Percentiles rank a stretch among this genome's conserved stretches.
Conservation (phyloP, 2,113 vertebrate genomes). For the Heliornis fulica region DNA sequence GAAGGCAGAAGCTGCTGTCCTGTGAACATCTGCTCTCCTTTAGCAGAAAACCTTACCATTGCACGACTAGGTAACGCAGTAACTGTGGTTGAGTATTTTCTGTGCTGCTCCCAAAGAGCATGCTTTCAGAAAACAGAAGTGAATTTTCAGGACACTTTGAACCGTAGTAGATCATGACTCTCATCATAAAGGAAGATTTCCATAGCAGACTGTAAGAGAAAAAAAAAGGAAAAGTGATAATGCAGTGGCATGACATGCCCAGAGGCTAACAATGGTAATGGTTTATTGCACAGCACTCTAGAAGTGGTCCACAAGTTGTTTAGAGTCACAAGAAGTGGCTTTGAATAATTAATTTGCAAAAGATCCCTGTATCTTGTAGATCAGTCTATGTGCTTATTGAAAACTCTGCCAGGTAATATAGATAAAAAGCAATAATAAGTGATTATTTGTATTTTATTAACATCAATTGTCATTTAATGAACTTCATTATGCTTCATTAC, state of each 20-base stretch:
- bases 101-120: neutral
- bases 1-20: neutral
- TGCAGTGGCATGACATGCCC: neutral
- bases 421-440: neutral
- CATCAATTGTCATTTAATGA: neutral
- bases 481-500: neutral
- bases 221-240: neutral
- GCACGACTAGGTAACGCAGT: accelerated
- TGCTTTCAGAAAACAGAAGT: neutral
- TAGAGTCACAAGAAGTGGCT: neutral
- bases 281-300: neutral
- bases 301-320: neutral
- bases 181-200: neutral
- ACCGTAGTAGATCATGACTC: neutral
- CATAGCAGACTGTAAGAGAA: neutral
- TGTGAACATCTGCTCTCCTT: neutral
- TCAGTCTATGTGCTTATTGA: neutral
- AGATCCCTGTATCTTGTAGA: neutral
- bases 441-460: neutral
- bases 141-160: neutral
- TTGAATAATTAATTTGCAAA: neutral
- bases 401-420: neutral
- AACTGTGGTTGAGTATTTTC: neutral
- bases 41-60: neutral
- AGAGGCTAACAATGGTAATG: neutral